These are phyloP conservation scores for Esox niger DNA, from an alignment of 2,113 vertebrate species.

Conservation along the genomic window DNA sequence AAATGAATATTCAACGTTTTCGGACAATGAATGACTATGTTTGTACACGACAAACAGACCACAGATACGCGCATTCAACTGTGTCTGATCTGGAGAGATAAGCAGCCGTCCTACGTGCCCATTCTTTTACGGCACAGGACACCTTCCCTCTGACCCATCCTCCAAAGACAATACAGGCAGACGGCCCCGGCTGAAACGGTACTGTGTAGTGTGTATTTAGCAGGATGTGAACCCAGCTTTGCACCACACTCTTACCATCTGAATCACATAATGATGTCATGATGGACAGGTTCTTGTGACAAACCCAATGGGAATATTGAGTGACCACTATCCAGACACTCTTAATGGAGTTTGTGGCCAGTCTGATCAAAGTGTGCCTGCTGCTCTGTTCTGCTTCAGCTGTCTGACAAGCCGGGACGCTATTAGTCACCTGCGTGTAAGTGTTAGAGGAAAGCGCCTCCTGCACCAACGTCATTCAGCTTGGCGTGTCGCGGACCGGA, in stretches of 20 bases:
- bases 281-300: slow-evolving; percentile 46
- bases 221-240: too few species aligned
- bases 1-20: too few species aligned
- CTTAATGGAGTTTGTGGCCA: slow-evolving; percentile 47
- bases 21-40: neutral
- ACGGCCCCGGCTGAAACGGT: neutral
- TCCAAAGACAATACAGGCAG: neutral
- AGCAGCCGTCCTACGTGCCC: neutral
- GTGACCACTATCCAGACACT: slow-evolving; percentile 32
- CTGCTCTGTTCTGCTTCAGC: neutral
- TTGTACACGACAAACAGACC: neutral
- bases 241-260: too few species aligned
- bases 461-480: too few species aligned
- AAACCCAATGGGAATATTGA: slow-evolving; percentile 54
- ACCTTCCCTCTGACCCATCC: neutral
- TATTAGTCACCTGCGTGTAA: neutral
- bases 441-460: neutral
- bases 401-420: neutral
- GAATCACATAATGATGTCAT: slow-evolving; percentile 52
- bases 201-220: neutral
- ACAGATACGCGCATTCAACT: neutral
- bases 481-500: too few species aligned
- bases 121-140: neutral
- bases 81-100: neutral
- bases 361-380: slow-evolving; percentile 11